Conservation (phyloP, 2,888 invertebrate species). For the Pachymerium ferrugineum region DNA sequence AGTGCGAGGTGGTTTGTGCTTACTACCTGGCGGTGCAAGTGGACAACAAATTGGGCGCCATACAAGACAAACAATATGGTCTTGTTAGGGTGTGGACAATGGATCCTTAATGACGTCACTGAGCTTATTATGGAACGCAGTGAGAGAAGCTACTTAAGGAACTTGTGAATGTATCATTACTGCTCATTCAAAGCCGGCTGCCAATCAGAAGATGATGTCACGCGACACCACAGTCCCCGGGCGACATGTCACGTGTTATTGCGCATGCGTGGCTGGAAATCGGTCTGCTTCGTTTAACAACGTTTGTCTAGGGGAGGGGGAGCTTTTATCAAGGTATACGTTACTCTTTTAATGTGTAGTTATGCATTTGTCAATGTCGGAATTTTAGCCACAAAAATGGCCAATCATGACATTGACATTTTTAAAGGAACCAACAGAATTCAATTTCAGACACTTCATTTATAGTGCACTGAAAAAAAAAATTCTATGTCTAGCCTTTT, state of each 20-base stretch:
- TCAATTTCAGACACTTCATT: too few species aligned
- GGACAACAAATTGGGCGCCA: constrained; percentile 28
- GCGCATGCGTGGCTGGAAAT: background rate
- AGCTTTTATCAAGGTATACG: background rate
- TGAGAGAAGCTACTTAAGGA: constrained; percentile 5
- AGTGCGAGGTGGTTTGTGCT: background rate
- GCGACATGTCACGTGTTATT: background rate
- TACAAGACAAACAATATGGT: constrained; percentile 30
- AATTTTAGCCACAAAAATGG: too few species aligned
- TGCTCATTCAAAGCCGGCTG: constrained; percentile 29
- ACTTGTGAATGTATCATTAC: constrained; percentile 32
- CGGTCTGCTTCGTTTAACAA: constrained; percentile 25
- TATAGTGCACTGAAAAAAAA: too few species aligned
- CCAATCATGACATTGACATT: too few species aligned
- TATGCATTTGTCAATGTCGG: background rate
- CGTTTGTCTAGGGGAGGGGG: constrained; percentile 7
- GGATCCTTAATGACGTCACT: constrained; percentile 31
- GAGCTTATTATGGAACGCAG: background rate
- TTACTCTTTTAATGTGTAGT: background rate
- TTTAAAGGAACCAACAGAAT: too few species aligned
- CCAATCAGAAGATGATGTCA: constrained; percentile 3
- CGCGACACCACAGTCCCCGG: background rate
- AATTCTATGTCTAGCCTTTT: too few species aligned
- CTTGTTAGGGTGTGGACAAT: constrained; percentile 18
- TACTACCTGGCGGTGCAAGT: constrained; percentile 5